Evolutionary conservation across 2,797 vertebrate genomes (phyloP).

Genomic region (Streptopelia turtur): DNA sequence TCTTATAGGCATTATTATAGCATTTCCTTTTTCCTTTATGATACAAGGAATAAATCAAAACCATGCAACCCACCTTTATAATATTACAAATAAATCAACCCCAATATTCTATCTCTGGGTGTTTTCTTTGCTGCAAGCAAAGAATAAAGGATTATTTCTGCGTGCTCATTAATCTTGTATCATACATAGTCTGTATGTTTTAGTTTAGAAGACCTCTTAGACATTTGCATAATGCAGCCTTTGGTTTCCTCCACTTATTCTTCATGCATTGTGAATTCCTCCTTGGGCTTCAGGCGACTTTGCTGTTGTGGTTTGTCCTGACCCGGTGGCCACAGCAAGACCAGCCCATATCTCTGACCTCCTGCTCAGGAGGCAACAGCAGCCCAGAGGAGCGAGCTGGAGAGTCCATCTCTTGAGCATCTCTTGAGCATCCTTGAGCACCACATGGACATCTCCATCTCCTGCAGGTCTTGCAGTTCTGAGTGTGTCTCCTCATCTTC

Average conservation of each 20-base stretch:
- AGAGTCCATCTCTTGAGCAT: background rate
- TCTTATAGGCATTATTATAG: background rate
- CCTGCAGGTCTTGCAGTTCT: background rate
- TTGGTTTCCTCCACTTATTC: background rate
- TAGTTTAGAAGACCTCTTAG: background rate
- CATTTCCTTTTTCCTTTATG: background rate
- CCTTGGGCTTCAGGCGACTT: background rate
- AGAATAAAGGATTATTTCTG: background rate
- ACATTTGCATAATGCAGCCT: background rate
- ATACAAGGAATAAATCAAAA: conserved; percentile 3
- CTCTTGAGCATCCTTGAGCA: background rate
- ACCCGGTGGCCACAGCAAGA: background rate
- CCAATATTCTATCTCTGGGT: background rate
- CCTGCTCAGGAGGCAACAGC: background rate
- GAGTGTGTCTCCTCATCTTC: background rate
- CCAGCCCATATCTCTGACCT: background rate
- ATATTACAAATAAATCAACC: background rate
- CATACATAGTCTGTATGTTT: background rate
- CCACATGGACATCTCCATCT: background rate
- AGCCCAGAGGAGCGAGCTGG: background rate
- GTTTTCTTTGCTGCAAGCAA: background rate
- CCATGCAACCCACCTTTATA: background rate
- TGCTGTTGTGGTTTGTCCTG: background rate
- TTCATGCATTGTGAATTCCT: background rate
- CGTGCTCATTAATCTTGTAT: background rate